Evolutionary conservation across 2,888 invertebrate species (phyloP).

Genomic region (Limenitis camilla): DNA sequence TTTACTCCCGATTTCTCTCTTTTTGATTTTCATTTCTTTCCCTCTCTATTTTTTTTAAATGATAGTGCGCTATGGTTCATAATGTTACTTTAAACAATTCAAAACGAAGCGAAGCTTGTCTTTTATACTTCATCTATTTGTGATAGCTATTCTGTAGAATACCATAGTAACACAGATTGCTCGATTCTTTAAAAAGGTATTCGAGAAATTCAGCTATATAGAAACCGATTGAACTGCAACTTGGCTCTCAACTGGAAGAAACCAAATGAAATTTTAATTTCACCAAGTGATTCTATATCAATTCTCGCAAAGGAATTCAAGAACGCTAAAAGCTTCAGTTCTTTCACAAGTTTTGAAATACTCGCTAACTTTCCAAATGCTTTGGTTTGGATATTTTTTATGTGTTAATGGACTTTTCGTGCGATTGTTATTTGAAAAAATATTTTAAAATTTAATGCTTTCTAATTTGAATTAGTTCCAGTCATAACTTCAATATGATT

Average conservation of each 20-base stretch:
- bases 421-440: slow-evolving; percentile 3
- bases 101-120: too few species aligned
- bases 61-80: too few species aligned
- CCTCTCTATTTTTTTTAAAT: too few species aligned
- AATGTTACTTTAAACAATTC: too few species aligned
- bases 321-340: slow-evolving; percentile 22
- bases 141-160: not conserved
- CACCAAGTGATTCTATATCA: slow-evolving; percentile 23
- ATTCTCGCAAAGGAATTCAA: slow-evolving; percentile 21
- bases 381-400: slow-evolving; percentile 22
- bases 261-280: slow-evolving; percentile 25
- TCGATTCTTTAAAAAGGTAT: not conserved
- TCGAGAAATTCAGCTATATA: not conserved
- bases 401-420: slow-evolving; percentile 24
- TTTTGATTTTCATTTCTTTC: too few species aligned
- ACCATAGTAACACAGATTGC: not conserved
- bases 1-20: too few species aligned
- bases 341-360: slow-evolving; percentile 20
- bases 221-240: slow-evolving; percentile 4
- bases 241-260: slow-evolving; percentile 12
- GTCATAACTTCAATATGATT: not conserved
- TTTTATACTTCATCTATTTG: too few species aligned
- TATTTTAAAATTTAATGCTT: not conserved
- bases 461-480: not conserved
- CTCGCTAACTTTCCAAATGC: slow-evolving; percentile 21